Evolutionary conservation across 2,797 vertebrate genomes (phyloP), one percentile per base, ranked within the genome.

Genomic region (Thamnophis elegans): DNA sequence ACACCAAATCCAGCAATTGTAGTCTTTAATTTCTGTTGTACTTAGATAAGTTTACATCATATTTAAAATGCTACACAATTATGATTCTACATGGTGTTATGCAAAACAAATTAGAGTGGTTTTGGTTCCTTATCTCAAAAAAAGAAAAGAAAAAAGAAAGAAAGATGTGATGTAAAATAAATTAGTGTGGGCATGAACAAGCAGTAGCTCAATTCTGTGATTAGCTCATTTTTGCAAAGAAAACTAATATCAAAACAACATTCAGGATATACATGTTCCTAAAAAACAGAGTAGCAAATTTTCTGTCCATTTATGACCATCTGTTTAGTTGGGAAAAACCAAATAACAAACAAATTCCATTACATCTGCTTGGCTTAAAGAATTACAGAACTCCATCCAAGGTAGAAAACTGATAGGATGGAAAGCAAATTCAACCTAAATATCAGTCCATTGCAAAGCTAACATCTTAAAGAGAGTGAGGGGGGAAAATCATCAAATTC

Each of bases 1-100:
- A 86, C 12, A 62, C 53, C 95, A 94, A 92, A 92, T 90, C 11
- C 90, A 95, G 9, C 12, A 93, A 94, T 87, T 91, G 65, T 7
- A 0, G 42, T 91, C 1, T 9, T 55, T 53, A 92, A 10, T 90
- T 96, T 95, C 89, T 25, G 28, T 47, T 55, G 51, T 73, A 73
- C 58, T 89, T 65, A 89, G 26, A 58, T 28, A 93, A 12, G 20
- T 90, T 95, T 92, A 60, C 14, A 2, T 4, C 16, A 0, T 89
- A 91, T 90, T 91, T 92, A 32, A 91, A 91, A 47, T 25, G 22
- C 1, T 88, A 22, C 2, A 20, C 94, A 94, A 92, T 92, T 13
- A 88, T 87, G 91, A 1, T 92, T 82, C 56, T 92, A 32, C 51
- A 55, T 11, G 82, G 25, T 85, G 89, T 91, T 90, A 91, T 92